Conservation (phyloP, 2,797 vertebrate genomes). For the Aulostomus chinensis region DNA sequence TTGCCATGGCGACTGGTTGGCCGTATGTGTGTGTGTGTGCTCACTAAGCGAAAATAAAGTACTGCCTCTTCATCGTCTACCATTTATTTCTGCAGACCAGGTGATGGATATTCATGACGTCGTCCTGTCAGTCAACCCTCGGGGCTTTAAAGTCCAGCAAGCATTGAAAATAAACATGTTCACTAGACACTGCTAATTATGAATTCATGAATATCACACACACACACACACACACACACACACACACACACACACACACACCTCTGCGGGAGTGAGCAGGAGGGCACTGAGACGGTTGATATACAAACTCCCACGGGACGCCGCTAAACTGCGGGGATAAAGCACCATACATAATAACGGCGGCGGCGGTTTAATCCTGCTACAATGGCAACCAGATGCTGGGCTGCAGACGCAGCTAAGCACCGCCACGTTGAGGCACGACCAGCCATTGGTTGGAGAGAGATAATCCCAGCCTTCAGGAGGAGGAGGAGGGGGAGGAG, state of each 20-base stretch:
- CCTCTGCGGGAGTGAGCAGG: background rate
- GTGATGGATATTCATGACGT: no score
- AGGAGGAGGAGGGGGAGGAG: no score
- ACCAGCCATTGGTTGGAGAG: slow-evolving; percentile 13
- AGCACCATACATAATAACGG: background rate
- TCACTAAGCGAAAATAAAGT: no score
- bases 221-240: slow-evolving; percentile 2
- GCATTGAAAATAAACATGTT: no score
- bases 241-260: slow-evolving; percentile 16
- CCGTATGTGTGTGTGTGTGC: background rate
- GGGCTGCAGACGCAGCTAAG: slow-evolving; percentile 3
- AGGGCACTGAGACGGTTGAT: slow-evolving; percentile 28
- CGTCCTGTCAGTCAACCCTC: no score
- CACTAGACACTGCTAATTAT: slow-evolving; percentile 35
- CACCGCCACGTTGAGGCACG: slow-evolving; percentile 1
- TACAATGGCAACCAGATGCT: slow-evolving; percentile 49
- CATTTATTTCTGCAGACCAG: no score
- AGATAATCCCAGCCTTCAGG: no score
- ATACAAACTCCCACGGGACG: slow-evolving; percentile 22
- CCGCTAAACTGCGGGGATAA: no score
- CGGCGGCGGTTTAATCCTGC: slow-evolving; percentile 10
- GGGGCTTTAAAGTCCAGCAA: background rate
- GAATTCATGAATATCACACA: slow-evolving; percentile 21
- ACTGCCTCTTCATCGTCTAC: no score
- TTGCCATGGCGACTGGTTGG: background rate